These are phyloP conservation scores for Montipora efflorescens DNA, from an alignment of 64 coral and sea anemone species.

Conservation along the genomic window DNA sequence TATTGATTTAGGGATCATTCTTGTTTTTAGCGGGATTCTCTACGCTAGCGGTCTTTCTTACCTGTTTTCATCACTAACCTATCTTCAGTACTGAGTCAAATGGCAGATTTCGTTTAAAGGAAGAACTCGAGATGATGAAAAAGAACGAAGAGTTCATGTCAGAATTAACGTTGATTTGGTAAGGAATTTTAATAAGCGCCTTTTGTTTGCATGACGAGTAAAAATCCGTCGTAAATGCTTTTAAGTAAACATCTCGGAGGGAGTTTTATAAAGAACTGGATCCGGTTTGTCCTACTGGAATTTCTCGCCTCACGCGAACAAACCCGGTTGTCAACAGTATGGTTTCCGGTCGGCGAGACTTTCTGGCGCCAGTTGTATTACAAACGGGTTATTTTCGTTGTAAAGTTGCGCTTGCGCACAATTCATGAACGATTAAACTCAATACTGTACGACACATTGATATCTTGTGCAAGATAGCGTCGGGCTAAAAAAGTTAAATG, in stretches of 20 bases:
- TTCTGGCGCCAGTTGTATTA: slow-evolving; percentile 22
- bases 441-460: neutral
- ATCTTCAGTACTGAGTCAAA: neutral
- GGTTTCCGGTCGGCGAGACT: slow-evolving; percentile 32
- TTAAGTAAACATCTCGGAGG: slow-evolving; percentile 12
- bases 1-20: neutral
- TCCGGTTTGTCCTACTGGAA: slow-evolving; percentile 2
- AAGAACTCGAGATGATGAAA: neutral
- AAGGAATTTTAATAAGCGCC: neutral
- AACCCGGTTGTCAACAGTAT: slow-evolving; percentile 21
- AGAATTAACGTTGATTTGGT: neutral
- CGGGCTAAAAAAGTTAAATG: neutral
- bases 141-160: neutral
- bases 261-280: neutral
- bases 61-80: neutral
- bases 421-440: neutral
- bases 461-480: neutral
- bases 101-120: neutral
- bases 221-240: neutral
- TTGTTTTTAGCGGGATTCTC: neutral
- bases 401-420: neutral
- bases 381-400: neutral
- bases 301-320: slow-evolving; percentile 25
- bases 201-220: neutral
- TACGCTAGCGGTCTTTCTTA: too few relatives aligned